These are phyloP conservation scores for Channallabes apus DNA, from an alignment of 2,797 vertebrate genomes.

Conservation along the genomic window DNA sequence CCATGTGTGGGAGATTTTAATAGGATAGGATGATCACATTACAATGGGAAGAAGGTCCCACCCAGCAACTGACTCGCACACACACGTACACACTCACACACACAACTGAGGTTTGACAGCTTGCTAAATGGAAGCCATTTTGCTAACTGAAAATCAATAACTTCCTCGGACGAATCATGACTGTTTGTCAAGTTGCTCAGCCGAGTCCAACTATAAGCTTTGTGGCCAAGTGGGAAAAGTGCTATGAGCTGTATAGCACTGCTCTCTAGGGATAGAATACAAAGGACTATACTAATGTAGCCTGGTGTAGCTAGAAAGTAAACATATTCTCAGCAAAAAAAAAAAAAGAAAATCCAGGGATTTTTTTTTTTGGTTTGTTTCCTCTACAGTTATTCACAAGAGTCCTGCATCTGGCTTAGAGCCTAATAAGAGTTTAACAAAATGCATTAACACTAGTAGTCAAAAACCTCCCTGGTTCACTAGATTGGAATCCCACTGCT, in stretches of 20 bases:
- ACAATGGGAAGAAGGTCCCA: slow-evolving; percentile 23
- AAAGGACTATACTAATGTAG: slow-evolving; percentile 5
- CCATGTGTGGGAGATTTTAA: slow-evolving; percentile 42
- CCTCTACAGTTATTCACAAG: neutral
- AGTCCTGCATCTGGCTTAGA: neutral
- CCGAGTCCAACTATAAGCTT: slow-evolving; percentile 42
- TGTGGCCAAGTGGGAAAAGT: slow-evolving; percentile 34
- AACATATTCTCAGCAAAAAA: neutral
- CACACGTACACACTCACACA: slow-evolving; percentile 25
- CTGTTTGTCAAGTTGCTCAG: slow-evolving; percentile 55
- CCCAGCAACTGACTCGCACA: slow-evolving; percentile 40
- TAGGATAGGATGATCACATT: slow-evolving; percentile 29
- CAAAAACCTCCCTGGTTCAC: slow-evolving; percentile 16
- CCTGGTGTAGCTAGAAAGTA: neutral
- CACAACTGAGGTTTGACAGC: slow-evolving; percentile 40
- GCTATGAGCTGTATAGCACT: slow-evolving; percentile 27
- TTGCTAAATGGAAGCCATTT: slow-evolving; percentile 58
- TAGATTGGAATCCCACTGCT: slow-evolving; percentile 1
- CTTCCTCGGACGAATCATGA: slow-evolving; percentile 50
- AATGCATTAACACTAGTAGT: slow-evolving; percentile 24
- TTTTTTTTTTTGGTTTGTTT: neutral
- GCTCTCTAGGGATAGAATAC: slow-evolving; percentile 26
- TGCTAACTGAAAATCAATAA: slow-evolving; percentile 58
- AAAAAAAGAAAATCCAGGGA: neutral
- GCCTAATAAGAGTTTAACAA: slow-evolving; percentile 3